Conservation (phyloP, 2,113 vertebrate species). For the Phyllostomus hastatus region DNA sequence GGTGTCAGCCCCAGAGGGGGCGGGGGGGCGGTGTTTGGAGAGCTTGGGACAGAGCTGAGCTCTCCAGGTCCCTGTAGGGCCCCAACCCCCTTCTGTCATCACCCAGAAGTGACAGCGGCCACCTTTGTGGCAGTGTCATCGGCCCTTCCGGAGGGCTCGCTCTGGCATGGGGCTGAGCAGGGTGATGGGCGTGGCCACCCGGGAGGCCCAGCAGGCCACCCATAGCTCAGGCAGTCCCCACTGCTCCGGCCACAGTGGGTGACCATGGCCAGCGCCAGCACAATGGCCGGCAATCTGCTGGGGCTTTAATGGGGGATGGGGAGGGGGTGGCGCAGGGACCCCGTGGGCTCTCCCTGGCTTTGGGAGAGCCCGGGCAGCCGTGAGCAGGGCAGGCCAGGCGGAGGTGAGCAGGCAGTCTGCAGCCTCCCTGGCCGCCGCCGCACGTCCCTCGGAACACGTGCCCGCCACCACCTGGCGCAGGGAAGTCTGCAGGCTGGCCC, state of each 20-base stretch:
- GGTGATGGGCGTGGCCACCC: neutral
- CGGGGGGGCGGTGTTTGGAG: neutral
- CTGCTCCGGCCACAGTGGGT: neutral
- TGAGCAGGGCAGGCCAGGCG: neutral
- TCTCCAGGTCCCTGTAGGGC: neutral
- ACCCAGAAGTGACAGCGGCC: neutral
- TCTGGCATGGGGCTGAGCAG: rapidly evolving
- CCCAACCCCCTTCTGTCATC: too few species aligned
- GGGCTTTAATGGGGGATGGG: neutral
- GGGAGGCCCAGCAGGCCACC: neutral
- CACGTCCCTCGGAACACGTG: neutral
- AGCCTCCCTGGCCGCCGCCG: neutral
- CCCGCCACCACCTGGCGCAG: neutral
- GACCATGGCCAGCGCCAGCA: neutral
- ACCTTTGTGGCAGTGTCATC: rapidly evolving
- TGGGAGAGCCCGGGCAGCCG: neutral
- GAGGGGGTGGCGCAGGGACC: neutral
- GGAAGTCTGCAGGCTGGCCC: constrained; percentile 48
- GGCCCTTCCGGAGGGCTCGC: rapidly evolving
- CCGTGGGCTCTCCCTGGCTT: neutral
- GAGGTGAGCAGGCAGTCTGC: neutral
- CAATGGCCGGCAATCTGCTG: rapidly evolving
- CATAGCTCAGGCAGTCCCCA: rapidly evolving
- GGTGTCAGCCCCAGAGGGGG: neutral
- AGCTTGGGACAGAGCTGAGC: neutral